Evolutionary conservation across 2,113 vertebrate genomes (phyloP), one percentile per base, ranked within the genome.

Genomic region (Eptesicus fuscus): DNA sequence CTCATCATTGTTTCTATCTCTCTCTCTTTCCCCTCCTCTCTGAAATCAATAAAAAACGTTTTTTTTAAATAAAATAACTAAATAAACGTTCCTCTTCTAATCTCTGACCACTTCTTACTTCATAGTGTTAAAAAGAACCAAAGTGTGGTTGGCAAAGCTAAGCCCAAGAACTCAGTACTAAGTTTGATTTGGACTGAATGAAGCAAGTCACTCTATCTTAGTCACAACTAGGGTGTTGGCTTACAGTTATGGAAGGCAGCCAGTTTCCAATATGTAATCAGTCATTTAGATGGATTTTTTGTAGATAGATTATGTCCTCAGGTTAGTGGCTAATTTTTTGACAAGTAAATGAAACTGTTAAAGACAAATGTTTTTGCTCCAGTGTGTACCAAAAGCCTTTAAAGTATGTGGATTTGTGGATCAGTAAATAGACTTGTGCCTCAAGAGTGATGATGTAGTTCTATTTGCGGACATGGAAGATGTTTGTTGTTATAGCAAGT

Each of bases 321-420:
- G 4, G 53, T 94, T 37, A 94, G 23, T 30, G 16, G 47, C 25
- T 92, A 87, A 61, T 59, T 77, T 89, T 83, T 83, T 37, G 13
- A 84, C 42, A 91, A 88, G 59, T 3, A 59, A 56, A n/a, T 76
- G 44, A 90, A 91, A 95, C n/a, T 85, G n/a, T 76, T 92, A 74
- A 56, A 70, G 44, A 30, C 47, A 93, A 67, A 65, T 74, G 32
- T 65, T 91, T 88, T 87, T 92, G 71, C 9, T 88, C n/a, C 10
- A 25, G 11, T 13, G 17, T 56, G 1, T 71, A 76, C 76, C 51
- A 49, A 96, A 90, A 76, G 42, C 18, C 37, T 70, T 79, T 90
- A 76, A 97, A 83, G 63, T 56, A 2, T 76, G 14, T 47, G 22
- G 77, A 37, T 47, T 47, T 77, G 30, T 22, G 56, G 47, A 79